Conservation (phyloP, 2,888 invertebrate species). For the Drosophila sordidula region DNA sequence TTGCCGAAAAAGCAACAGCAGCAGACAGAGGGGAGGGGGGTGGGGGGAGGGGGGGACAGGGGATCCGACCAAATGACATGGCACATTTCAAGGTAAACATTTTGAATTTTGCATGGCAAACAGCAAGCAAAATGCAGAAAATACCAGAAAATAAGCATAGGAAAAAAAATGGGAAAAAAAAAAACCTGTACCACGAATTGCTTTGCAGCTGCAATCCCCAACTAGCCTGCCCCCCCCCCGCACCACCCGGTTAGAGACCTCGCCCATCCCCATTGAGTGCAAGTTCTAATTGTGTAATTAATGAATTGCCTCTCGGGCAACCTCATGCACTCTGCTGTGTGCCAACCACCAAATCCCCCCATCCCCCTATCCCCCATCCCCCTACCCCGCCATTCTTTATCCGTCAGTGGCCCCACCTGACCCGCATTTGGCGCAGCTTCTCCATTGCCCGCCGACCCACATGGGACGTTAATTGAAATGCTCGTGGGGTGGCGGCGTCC, state of each 20-base stretch:
- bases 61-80: conserved; percentile 62
- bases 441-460: conserved; percentile 39
- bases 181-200: conserved; percentile 19
- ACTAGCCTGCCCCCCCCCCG: not conserved
- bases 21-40: not conserved
- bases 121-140: conserved; percentile 28
- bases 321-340: conserved; percentile 15
- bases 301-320: conserved; percentile 64
- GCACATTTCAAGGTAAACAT: conserved; percentile 78
- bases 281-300: conserved; percentile 77
- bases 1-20: not conserved
- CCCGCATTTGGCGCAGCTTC: conserved; percentile 24
- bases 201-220: conserved; percentile 17
- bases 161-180: not conserved
- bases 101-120: conserved; percentile 56
- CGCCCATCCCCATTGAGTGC: conserved; percentile 38
- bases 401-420: conserved; percentile 8
- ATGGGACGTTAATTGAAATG: conserved; percentile 69
- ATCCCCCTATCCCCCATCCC: not conserved
- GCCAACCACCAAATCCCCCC: conserved; percentile 2
- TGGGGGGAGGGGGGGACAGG: not conserved
- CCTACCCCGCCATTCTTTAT: not conserved
- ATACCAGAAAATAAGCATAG: conserved; percentile 4
- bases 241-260: not conserved
- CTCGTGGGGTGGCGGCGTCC: conserved; percentile 56